Percentiles rank a stretch among this genome's conserved stretches.
Evolutionary conservation across 2,888 invertebrate species (phyloP).

Genomic region (Synergus itoensis): DNA sequence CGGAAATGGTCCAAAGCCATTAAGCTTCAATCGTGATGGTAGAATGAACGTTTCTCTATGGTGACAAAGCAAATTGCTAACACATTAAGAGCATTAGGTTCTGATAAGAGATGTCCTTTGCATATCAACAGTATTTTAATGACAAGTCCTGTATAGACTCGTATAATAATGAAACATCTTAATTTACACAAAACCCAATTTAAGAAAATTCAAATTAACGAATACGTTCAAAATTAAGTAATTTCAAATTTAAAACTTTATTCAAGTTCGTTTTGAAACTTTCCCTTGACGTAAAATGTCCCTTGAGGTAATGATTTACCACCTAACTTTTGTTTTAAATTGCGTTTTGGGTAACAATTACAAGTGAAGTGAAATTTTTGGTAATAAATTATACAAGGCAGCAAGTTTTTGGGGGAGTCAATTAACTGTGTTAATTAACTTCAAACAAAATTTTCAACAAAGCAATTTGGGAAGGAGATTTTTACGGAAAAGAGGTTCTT

Average conservation of each 20-base stretch:
- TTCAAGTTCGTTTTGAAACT: too few relatives aligned
- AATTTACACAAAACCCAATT: background rate
- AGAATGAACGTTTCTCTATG: slow-evolving; percentile 19
- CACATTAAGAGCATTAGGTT: slow-evolving; percentile 35
- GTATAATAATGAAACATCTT: background rate
- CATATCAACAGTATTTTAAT: slow-evolving; percentile 11
- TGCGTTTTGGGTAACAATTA: background rate
- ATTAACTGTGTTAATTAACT: too few relatives aligned
- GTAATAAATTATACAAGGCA: background rate
- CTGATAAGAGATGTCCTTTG: slow-evolving; percentile 33
- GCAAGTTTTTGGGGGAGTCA: too few relatives aligned
- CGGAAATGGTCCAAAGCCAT: slow-evolving; percentile 34
- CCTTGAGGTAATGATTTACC: background rate
- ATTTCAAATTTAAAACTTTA: too few relatives aligned
- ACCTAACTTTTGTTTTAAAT: background rate
- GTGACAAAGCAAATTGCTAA: slow-evolving; percentile 38
- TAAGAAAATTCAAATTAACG: too few relatives aligned
- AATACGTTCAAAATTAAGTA: too few relatives aligned
- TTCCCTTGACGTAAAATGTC: too few relatives aligned
- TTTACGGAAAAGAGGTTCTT: background rate
- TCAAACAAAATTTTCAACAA: background rate
- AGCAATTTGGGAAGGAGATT: background rate
- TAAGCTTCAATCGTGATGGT: slow-evolving; percentile 40
- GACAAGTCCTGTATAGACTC: background rate
- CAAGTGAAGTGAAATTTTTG: background rate